Evolutionary conservation across 2,113 vertebrate species (phyloP).

Genomic region (Bufo bufo): DNA sequence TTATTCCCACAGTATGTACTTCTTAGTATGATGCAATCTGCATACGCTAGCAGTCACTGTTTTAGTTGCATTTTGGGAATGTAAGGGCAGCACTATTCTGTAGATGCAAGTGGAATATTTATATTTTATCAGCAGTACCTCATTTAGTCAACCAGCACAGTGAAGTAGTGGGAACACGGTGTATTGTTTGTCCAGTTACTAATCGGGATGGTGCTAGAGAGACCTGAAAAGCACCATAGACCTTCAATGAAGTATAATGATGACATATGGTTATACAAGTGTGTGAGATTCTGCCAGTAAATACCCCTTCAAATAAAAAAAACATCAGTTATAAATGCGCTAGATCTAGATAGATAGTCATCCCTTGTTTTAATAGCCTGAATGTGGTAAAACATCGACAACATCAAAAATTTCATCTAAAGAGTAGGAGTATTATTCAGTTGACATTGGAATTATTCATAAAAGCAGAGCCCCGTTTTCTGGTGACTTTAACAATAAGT

Average conservation of each 20-base stretch:
- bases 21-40: not conserved
- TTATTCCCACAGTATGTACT: not conserved
- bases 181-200: not conserved
- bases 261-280: not conserved
- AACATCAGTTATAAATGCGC: not conserved
- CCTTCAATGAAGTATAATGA: not conserved
- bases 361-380: not conserved
- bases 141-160: not conserved
- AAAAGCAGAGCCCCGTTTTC: not conserved
- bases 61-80: not conserved
- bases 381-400: not conserved
- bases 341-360: not conserved
- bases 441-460: not conserved
- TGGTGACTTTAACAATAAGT: not conserved
- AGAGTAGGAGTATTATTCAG: not conserved
- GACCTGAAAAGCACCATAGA: not conserved
- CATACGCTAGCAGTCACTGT: not conserved
- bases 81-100: too few species aligned
- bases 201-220: not conserved
- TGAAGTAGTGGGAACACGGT: not conserved
- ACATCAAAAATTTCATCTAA: not conserved
- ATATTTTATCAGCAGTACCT: not conserved
- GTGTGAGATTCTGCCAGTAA: not conserved
- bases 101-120: too few species aligned
- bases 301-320: not conserved